A percentile compares a stretch with the other conserved stretches of the same genome.
Evolutionary conservation across 2,888 invertebrate genomes (phyloP).

Genomic region (Gari tellinella): DNA sequence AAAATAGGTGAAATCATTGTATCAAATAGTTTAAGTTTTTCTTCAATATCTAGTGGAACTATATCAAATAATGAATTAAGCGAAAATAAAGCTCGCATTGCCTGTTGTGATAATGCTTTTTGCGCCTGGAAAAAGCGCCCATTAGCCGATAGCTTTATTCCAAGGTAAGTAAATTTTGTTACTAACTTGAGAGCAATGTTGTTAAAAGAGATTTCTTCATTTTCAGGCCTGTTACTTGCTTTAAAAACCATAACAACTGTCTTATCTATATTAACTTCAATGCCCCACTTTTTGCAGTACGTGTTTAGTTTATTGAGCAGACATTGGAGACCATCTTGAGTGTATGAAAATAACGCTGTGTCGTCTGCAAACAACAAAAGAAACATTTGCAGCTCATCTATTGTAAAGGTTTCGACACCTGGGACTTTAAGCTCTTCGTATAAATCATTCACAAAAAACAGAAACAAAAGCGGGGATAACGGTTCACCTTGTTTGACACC

Average conservation of each 20-base stretch:
- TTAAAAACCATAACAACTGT: constrained; percentile 23
- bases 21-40: constrained; percentile 11
- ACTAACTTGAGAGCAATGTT: neutral
- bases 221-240: constrained; percentile 1
- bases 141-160: constrained; percentile 12
- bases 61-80: constrained; percentile 4
- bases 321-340: constrained; percentile 3
- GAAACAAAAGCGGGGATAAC: constrained; percentile 26
- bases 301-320: constrained; percentile 6
- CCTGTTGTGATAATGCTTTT: constrained; percentile 8
- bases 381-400: constrained; percentile 9
- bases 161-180: constrained; percentile 17
- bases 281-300: constrained; percentile 13
- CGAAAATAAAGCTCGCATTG: constrained; percentile 13
- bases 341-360: constrained; percentile 18
- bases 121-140: constrained; percentile 8
- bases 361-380: constrained; percentile 27
- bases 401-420: neutral
- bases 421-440: neutral
- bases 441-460: constrained; percentile 17
- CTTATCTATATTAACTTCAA: constrained; percentile 13
- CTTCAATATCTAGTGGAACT: neutral
- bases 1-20: constrained; percentile 11
- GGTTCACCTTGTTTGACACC: constrained; percentile 36
- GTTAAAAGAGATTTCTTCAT: neutral